phyloP scores from a whole-genome alignment of 2,797 vertebrate species.

The Rhinogobio ventralis region DNA sequence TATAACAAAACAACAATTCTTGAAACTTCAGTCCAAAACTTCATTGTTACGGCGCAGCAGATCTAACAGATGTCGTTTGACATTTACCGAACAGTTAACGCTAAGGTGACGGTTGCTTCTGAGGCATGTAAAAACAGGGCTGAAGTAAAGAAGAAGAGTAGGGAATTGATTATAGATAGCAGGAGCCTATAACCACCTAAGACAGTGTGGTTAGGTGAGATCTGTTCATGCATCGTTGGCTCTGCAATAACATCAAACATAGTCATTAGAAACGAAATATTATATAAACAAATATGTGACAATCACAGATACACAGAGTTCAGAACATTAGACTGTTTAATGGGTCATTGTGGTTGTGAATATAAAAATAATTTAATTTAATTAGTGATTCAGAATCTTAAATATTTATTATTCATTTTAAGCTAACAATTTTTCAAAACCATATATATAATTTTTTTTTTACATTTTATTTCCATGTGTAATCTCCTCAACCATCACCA shows the following conservation, averaged over 20 bases:
- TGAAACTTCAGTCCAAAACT: not conserved
- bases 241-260: conserved; percentile 13
- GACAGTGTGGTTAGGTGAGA: not conserved
- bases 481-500: too few relatives aligned
- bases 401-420: not conserved
- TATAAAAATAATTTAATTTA: too few relatives aligned
- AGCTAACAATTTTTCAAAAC: not conserved
- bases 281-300: not conserved
- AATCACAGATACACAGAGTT: not conserved
- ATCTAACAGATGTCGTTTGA: not conserved
- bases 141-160: not conserved
- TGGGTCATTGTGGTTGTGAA: not conserved
- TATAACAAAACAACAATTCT: not conserved
- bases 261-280: not conserved
- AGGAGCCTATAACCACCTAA: not conserved
- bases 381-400: not conserved
- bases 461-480: not conserved
- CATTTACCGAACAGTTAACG: conserved; percentile 5
- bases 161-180: not conserved
- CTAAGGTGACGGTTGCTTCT: not conserved
- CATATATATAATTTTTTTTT: not conserved
- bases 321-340: not conserved
- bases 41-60: not conserved
- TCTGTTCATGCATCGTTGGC: conserved; percentile 1
- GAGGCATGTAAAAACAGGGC: not conserved